Conservation (phyloP, 1,140 invertebrate genomes). For the Hyposmocoma kahamanoa region DNA sequence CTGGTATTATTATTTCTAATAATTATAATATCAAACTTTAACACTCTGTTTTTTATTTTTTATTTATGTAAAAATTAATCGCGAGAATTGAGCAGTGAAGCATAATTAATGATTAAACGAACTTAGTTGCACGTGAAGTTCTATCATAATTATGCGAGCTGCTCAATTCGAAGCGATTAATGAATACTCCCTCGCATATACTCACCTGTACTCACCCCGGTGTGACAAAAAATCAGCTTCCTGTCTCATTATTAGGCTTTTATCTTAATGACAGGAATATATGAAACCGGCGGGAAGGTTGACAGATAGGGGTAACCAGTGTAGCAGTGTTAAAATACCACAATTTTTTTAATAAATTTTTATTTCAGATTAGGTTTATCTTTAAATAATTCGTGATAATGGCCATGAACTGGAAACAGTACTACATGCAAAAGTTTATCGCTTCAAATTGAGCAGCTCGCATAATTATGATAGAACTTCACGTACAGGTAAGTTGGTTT, state of each 20-base stretch:
- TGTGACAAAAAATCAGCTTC: neutral
- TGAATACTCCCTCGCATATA: neutral
- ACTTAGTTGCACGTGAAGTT: neutral
- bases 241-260: neutral
- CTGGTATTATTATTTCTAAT: neutral
- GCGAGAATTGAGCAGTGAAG: neutral
- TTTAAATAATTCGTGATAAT: neutral
- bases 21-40: neutral
- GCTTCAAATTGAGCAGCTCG: neutral
- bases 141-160: slow-evolving; percentile 5
- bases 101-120: slow-evolving; percentile 3
- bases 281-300: no score
- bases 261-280: neutral
- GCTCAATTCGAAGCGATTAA: slow-evolving; percentile 1
- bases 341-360: neutral
- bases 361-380: neutral
- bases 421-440: neutral
- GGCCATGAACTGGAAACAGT: neutral
- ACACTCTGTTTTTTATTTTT: neutral
- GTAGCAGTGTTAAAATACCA: neutral
- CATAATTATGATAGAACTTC: slow-evolving; percentile 4
- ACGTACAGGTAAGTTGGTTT: slow-evolving; percentile 1
- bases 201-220: neutral
- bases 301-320: no score
- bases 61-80: neutral